Conservation (phyloP, 2,113 vertebrate species). For the Pelusios castaneus region DNA sequence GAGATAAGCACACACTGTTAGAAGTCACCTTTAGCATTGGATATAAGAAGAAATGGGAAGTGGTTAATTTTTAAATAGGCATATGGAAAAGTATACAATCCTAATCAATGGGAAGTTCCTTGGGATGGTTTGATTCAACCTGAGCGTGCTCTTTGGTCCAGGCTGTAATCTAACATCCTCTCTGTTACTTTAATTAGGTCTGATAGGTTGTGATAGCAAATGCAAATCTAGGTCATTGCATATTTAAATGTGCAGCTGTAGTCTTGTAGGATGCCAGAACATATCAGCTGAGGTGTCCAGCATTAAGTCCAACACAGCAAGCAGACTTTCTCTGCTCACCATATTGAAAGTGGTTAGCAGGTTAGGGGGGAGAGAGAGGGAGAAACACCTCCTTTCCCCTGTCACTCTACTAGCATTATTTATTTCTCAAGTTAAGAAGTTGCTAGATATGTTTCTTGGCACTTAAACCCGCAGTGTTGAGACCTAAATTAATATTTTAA, state of each 20-base stretch:
- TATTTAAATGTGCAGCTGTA: constrained; percentile 92
- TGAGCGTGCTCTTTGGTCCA: not conserved
- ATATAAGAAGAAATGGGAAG: accelerated
- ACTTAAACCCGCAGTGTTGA: not conserved
- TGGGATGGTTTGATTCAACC: constrained; percentile 15
- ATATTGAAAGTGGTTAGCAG: not conserved
- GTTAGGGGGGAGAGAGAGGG: not conserved
- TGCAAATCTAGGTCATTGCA: constrained; percentile 91
- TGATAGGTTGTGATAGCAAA: constrained; percentile 84
- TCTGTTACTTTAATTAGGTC: constrained; percentile 82
- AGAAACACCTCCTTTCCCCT: not conserved
- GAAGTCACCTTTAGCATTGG: not conserved
- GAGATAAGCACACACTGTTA: accelerated
- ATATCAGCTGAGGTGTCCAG: constrained; percentile 80
- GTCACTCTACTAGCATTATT: not conserved
- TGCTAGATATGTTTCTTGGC: not conserved
- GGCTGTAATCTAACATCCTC: not conserved
- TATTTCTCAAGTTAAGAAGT: not conserved
- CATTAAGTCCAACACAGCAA: constrained; percentile 73
- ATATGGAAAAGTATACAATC: accelerated
- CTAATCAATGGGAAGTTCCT: not conserved
- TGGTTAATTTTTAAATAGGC: not conserved
- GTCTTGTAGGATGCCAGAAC: constrained; percentile 80
- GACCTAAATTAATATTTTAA: not conserved
- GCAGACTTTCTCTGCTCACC: constrained; percentile 9